Base-by-base conservation (phyloP, 2,113 vertebrate genomes). In the Paramisgurnus dabryanus region DNA sequence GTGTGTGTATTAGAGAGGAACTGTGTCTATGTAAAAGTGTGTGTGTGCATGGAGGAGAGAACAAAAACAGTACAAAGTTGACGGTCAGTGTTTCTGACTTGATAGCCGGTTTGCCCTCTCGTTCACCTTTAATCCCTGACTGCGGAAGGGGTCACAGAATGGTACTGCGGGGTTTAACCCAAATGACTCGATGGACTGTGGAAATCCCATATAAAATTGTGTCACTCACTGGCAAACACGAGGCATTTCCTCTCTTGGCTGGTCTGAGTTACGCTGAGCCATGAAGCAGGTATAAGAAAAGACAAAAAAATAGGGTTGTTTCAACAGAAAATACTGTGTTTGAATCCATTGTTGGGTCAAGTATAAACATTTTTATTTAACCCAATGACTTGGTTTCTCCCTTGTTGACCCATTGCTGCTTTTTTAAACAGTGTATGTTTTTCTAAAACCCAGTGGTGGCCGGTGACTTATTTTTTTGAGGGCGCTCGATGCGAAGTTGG, bases 91-190 rank as follows among this genome's bases (percentile, higher is more conserved):
- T 86, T 92, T 89, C 75, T 90, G 90, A 92, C 89, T 89, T 83
- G 84, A 90, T 92, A 90, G 90, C 89, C 85, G 85, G 89, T 90
- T 89, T 92, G 90, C 86, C 90, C 91, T 85, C 1, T 75, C 84
- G 84, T 91, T 93, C 89, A 93, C 90, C 91, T 93, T 91, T 91
- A 91, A 92, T 90, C 91, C 91, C 73, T 81, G 84, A 84, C 80
- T 64, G 76, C 72, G 45, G 76, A 85, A 87, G 72, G 79, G 87
- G 89, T 90, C 91, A 91, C 88, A 7, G 83, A 83, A 82, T 87
- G 87, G 89, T 88, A 91, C 88, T 82, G 83, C 5, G 40, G 85
- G 88, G 87, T 88, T 91, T 87, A 89, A 90, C 82, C 76, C 71
- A 81, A 79, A 87, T 73, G 55, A 87, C 66, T 82, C 66, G 80